Conservation (phyloP, 2,888 invertebrate genomes). For the Cerastis leucographa region DNA sequence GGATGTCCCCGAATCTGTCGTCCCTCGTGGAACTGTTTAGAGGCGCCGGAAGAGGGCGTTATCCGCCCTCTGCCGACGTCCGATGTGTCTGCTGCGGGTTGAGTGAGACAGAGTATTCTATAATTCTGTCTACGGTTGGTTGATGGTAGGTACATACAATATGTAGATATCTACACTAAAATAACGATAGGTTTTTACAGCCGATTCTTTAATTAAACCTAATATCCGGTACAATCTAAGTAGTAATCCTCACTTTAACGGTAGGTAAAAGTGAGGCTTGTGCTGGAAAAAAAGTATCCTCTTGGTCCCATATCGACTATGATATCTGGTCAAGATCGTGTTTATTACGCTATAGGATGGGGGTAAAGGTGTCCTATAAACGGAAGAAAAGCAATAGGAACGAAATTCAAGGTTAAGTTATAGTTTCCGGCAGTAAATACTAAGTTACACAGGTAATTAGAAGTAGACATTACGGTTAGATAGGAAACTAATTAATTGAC, state of each 20-base stretch:
- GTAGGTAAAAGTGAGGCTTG: no score
- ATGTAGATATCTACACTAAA: background rate
- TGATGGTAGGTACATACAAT: background rate
- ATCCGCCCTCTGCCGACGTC: no score
- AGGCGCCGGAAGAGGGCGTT: no score
- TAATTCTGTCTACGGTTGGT: no score
- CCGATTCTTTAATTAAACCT: background rate
- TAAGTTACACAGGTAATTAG: slow-evolving; percentile 12
- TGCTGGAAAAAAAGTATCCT: background rate
- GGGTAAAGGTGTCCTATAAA: background rate
- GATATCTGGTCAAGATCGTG: background rate
- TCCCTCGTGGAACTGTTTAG: no score
- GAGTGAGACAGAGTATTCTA: no score
- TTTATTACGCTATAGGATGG: background rate
- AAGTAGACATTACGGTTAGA: slow-evolving; percentile 16
- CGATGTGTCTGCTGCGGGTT: no score
- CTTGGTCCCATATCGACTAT: background rate
- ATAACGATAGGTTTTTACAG: background rate
- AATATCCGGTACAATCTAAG: background rate
- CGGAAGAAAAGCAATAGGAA: background rate
- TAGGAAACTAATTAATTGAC: slow-evolving; percentile 46
- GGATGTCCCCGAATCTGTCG: no score
- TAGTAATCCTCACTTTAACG: background rate
- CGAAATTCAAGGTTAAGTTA: slow-evolving; percentile 12
- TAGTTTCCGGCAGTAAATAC: slow-evolving; percentile 14